A percentile compares a stretch with the other conserved stretches of the same genome.
Evolutionary conservation across 2,113 vertebrate genomes (phyloP).

Genomic region (Sphaerodactylus townsendi): DNA sequence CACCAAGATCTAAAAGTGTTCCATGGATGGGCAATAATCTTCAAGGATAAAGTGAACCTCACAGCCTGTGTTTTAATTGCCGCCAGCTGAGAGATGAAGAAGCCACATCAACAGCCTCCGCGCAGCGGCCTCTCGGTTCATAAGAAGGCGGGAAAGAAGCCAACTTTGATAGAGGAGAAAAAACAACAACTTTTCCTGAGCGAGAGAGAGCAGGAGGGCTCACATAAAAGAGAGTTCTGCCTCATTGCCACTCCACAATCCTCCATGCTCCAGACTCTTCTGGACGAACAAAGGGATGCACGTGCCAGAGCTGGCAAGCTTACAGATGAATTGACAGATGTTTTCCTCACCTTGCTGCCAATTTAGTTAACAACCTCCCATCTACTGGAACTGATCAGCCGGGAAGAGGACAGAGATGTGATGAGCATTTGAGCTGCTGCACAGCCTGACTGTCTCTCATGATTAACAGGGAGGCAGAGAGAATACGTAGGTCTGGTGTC

Average conservation of each 20-base stretch:
- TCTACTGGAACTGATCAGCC: not conserved
- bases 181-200: fast-evolving
- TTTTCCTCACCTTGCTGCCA: slow-evolving; percentile 25
- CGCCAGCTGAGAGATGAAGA: not conserved
- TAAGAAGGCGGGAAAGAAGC: not conserved
- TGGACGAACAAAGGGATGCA: not conserved
- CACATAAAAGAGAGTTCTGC: fast-evolving
- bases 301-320: not conserved
- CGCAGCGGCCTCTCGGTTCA: fast-evolving
- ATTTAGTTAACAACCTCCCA: not conserved
- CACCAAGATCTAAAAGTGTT: not conserved
- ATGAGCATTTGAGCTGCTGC: fast-evolving
- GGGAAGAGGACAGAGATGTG: not conserved
- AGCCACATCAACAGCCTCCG: not conserved
- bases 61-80: not conserved
- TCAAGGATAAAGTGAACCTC: not conserved
- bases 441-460: fast-evolving
- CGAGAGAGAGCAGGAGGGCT: not conserved
- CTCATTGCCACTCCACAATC: not conserved
- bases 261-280: not conserved
- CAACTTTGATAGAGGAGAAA: not conserved
- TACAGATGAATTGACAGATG: slow-evolving; percentile 20
- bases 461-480: not conserved
- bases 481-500: not conserved
- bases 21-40: not conserved